Evolutionary conservation across 2,113 vertebrate species (phyloP), one percentile per base, ranked within the genome.

Genomic region (Pollimyrus isidori): DNA sequence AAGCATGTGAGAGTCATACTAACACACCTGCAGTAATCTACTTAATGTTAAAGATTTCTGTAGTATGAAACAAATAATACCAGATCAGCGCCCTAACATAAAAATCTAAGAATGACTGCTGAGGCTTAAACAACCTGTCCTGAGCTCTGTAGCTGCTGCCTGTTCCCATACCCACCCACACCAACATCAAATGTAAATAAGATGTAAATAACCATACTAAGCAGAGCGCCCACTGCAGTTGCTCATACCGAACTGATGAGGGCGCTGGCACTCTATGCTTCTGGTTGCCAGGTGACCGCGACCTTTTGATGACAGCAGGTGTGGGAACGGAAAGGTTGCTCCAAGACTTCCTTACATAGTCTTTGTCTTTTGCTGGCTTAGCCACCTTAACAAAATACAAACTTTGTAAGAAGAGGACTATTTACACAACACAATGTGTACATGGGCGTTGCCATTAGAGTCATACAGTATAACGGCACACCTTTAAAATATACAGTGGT

Each of bases 161-260:
- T 23, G 56, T 58, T 58, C 7, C 56, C 56, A 7, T 58, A 23
- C 56, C 21, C 6, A 23, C 21, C 56, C 56, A 58, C 56, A 58
- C 17, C 21, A 58, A 9, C 56, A n/a, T 62, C 21, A 62, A 9
- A 62, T 62, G 56, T 62, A 62, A 62, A 62, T n/a, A 7, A n/a
- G 56, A 62, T n/a, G 56, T 23, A 62, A 62, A 62, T 62, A n/a
- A 62, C 56, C 21, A 62, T n/a, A 62, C 56, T n/a, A n/a, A 62
- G 56, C 56, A 62, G 56, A n/a, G 21, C 7, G 2, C 56, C 56
- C 21, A 62, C 4, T 90, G 87, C 21, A 92, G 19, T 84, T 50
- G 90, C 89, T 92, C 96, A 93, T 94, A 99, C 98, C 98, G 97
- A 91, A 96, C 96, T 94, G 96, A 94, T 92, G 97, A 95, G 91